Percentiles rank a stretch among this genome's conserved stretches.
Evolutionary conservation across 2,888 invertebrate species (phyloP).

Genomic region (Eretmocerus hayati): DNA sequence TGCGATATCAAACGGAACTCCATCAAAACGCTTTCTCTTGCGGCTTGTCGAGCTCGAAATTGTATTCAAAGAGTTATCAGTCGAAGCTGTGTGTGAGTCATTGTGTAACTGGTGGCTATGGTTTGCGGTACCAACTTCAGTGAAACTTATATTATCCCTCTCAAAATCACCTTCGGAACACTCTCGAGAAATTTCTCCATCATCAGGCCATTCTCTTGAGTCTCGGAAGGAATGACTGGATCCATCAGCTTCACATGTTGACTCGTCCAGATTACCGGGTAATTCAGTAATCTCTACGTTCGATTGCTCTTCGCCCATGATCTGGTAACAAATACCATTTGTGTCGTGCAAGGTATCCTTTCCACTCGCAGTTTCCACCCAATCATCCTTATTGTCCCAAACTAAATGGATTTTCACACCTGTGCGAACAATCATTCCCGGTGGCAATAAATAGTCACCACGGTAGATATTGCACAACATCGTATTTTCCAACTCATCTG

Average conservation of each 20-base stretch:
- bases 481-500: constrained; percentile 22
- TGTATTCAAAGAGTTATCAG: too few species aligned
- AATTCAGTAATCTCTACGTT: too few species aligned
- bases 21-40: constrained; percentile 1
- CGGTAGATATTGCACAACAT: too few species aligned
- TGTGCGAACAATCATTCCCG: constrained; percentile 7
- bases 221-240: not conserved
- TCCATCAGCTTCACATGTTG: too few species aligned
- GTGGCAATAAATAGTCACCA: too few species aligned
- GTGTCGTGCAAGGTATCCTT: constrained; percentile 30
- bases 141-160: too few species aligned
- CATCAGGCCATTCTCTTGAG: not conserved
- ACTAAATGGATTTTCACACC: constrained; percentile 21
- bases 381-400: constrained; percentile 28
- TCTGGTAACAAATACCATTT: constrained; percentile 27
- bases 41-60: too few species aligned
- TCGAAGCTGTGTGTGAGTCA: too few species aligned
- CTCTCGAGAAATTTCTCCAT: not conserved
- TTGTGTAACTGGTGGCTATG: too few species aligned
- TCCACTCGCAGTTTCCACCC: constrained; percentile 27
- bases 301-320: too few species aligned
- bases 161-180: not conserved
- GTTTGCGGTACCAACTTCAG: too few species aligned
- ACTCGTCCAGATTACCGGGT: too few species aligned
- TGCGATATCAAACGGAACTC: not conserved